These are phyloP conservation scores for Turritopsis dohrnii DNA, from an alignment of 30 jellyfish, hydroid and myxozoan genomes.

Conservation along the genomic window DNA sequence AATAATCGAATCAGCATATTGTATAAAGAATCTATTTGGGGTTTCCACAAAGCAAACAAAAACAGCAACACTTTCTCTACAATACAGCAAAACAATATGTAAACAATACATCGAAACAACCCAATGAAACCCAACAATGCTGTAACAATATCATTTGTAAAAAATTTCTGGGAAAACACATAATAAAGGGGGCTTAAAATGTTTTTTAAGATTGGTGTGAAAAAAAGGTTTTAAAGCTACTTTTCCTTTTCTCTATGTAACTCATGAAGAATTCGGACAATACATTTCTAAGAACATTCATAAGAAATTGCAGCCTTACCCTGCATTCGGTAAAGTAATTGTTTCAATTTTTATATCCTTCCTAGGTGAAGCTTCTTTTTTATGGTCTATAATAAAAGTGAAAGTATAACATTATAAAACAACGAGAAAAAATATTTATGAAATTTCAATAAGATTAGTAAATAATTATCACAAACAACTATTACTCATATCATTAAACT, in stretches of 20 bases:
- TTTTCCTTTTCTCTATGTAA: no score
- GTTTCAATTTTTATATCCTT: not conserved
- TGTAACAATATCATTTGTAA: not conserved
- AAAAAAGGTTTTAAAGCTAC: no score
- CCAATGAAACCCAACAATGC: not conserved
- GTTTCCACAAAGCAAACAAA: conserved; percentile 49
- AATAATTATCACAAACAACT: no score
- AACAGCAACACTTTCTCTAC: conserved; percentile 50
- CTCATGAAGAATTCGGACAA: no score
- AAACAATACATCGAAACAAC: not conserved
- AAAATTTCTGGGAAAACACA: not conserved
- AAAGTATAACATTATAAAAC: not conserved
- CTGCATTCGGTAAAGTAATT: not conserved
- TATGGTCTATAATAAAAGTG: not conserved
- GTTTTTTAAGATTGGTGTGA: no score
- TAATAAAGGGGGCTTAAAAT: not conserved
- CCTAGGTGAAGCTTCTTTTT: not conserved
- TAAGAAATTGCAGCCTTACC: not conserved
- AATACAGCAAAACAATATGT: not conserved
- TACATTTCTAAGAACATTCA: no score
- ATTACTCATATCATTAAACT: no score
- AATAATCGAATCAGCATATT: conserved; percentile 47
- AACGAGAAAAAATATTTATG: not conserved
- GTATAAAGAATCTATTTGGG: conserved; percentile 52
- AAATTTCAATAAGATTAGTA: no score